phyloP scores from a whole-genome alignment of 2,797 vertebrate genomes.

The Anguilla pacifica region DNA sequence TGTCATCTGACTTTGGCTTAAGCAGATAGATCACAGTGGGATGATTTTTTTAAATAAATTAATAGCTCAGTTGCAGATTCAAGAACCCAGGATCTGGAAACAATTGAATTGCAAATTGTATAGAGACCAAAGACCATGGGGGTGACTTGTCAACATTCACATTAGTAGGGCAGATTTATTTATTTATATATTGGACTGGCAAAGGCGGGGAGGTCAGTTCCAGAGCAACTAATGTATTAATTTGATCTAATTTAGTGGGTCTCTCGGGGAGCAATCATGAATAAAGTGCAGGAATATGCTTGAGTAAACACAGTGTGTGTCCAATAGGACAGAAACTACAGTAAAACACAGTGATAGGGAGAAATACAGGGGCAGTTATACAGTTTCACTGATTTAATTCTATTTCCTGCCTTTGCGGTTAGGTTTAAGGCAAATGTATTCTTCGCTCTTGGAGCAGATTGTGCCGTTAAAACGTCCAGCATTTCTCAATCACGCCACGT shows the following conservation, averaged over 20 bases:
- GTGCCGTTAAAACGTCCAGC: background rate
- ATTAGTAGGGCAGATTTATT: background rate
- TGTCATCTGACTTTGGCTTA: background rate
- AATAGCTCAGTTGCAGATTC: constrained; percentile 38
- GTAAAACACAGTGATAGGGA: background rate
- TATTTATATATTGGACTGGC: background rate
- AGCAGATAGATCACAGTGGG: background rate
- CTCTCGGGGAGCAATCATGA: background rate
- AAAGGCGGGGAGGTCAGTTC: background rate
- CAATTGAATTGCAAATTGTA: constrained; percentile 59
- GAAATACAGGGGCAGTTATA: background rate
- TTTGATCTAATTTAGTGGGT: constrained; percentile 4
- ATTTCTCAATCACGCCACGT: background rate
- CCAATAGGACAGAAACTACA: background rate
- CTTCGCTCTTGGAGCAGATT: background rate
- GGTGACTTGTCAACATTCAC: background rate
- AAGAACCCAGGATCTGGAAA: constrained; percentile 55
- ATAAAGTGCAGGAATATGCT: background rate
- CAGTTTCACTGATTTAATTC: constrained; percentile 19
- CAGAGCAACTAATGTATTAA: background rate
- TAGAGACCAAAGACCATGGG: constrained; percentile 42
- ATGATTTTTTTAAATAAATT: constrained; percentile 24
- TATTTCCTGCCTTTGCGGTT: background rate
- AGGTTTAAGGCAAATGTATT: background rate
- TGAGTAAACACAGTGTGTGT: background rate